phyloP scores from a whole-genome alignment of 2,888 invertebrate genomes.

The Stegophylla sp. region DNA sequence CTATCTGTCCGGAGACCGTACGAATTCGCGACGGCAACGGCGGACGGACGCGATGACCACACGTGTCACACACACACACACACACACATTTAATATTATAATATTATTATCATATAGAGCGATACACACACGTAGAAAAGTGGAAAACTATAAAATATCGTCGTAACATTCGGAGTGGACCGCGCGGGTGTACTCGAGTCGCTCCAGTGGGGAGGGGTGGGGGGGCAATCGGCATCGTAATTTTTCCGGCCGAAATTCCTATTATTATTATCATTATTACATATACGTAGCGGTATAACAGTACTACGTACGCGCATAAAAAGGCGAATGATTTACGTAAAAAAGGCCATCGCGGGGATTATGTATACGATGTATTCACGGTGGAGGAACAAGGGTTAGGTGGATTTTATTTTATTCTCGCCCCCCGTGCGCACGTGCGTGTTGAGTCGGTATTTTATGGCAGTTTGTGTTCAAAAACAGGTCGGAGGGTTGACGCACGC shows the following conservation, averaged over 20 bases:
- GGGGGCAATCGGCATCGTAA: slow-evolving; percentile 37
- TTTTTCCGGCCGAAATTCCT: slow-evolving; percentile 36
- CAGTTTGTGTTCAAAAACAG: slow-evolving; percentile 48
- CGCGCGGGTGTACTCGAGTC: too few species aligned
- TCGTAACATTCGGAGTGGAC: neutral
- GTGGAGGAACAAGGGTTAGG: slow-evolving; percentile 35
- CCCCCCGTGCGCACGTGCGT: slow-evolving; percentile 16
- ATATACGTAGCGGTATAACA: neutral
- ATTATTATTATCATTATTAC: slow-evolving; percentile 30
- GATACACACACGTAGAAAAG: neutral
- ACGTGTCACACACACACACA: too few species aligned
- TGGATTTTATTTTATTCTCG: slow-evolving; percentile 55
- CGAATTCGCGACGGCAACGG: too few species aligned
- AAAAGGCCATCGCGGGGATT: slow-evolving; percentile 48
- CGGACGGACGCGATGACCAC: too few species aligned
- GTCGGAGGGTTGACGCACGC: neutral
- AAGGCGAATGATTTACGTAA: slow-evolving; percentile 52
- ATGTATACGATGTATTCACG: slow-evolving; percentile 26
- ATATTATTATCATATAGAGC: too few species aligned
- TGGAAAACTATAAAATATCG: neutral
- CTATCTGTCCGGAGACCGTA: slow-evolving; percentile 32
- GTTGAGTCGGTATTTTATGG: slow-evolving; percentile 55
- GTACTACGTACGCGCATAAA: neutral
- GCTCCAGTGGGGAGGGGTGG: neutral
- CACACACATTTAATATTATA: too few species aligned